These are phyloP conservation scores for Alcis repandata DNA, from an alignment of 2,888 invertebrate genomes.

Conservation along the genomic window DNA sequence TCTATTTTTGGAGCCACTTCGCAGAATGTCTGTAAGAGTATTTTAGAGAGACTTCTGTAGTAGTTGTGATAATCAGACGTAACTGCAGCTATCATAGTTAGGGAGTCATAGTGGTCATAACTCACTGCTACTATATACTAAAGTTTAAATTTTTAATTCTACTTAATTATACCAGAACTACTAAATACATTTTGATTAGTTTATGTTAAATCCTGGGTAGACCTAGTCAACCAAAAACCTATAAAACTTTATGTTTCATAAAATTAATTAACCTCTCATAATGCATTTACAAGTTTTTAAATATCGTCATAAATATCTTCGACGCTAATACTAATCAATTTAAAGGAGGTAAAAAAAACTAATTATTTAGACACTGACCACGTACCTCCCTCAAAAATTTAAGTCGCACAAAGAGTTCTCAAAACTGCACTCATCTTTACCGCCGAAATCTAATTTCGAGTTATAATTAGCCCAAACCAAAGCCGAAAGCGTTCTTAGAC, in stretches of 20 bases:
- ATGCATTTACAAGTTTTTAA: not conserved
- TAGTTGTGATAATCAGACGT: not conserved
- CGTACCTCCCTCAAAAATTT: constrained; percentile 8
- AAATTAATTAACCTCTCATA: too few species aligned
- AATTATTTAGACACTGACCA: not conserved
- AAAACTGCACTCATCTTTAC: constrained; percentile 35
- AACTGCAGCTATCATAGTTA: not conserved
- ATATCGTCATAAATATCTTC: not conserved
- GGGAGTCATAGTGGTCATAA: not conserved
- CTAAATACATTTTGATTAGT: too few species aligned
- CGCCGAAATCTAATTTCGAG: constrained; percentile 43
- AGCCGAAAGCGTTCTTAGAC: constrained; percentile 51
- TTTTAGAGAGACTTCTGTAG: not conserved
- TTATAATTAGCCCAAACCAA: constrained; percentile 47
- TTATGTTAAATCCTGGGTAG: too few species aligned
- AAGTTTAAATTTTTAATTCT: too few species aligned
- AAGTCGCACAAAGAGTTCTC: constrained; percentile 26
- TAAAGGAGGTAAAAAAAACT: not conserved
- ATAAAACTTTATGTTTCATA: too few species aligned
- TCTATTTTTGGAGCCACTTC: too few species aligned
- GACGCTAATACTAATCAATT: not conserved
- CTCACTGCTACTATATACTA: not conserved
- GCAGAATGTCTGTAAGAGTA: too few species aligned
- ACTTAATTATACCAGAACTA: too few species aligned
- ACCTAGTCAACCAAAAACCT: too few species aligned